Base-by-base conservation (phyloP, 2,797 vertebrate species). In the Pterois miles region DNA sequence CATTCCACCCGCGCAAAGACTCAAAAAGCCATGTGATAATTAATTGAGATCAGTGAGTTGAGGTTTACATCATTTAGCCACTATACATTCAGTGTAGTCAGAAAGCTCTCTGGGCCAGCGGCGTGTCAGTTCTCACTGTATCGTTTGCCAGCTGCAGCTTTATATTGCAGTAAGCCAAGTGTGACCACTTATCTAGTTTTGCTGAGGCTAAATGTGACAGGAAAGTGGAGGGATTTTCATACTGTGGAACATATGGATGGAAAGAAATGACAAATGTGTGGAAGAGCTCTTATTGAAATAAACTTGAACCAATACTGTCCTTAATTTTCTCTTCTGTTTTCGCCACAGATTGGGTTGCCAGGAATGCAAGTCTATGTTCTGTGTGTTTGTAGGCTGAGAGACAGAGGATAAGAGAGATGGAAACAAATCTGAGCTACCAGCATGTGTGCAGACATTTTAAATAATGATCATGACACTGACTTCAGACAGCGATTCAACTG, bases 361-460 rank as follows among this genome's bases (percentile, higher is more conserved):
- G 69, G 23, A 77, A 73, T 18, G n/a, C 9, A 68, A 36, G 62
- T 52, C 10, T 59, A 43, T 50, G 18, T 63, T 40, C 27, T 36
- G 8, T 76, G 40, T 71, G 20, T 54, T 68, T 65, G 33, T 25
- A 40, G 58, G 18, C 66, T 56, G 31, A 71, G 43, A 67, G 34
- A 62, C n/a, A 38, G 62, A 71, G 43, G 46, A 43, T 29, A 33
- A 34, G 50, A 46, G 29, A 54, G 20, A 65, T 65, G 65, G 75
- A 74, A 64, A 63, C 29, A 33, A 29, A 84, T 62, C 53, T 13
- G 64, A 81, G 68, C 46, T 65, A 34, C 6, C 72, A 74, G 62
- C 71, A 22, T 81, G 76, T 78, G 80, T 77, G 36, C 53, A 75
- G 66, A 76, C 62, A 72, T 74, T 83, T 74, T 10, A 74, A 69